These are phyloP conservation scores for Panagrolaimus sp. DNA, from an alignment of 1,140 invertebrate species.

Conservation along the genomic window DNA sequence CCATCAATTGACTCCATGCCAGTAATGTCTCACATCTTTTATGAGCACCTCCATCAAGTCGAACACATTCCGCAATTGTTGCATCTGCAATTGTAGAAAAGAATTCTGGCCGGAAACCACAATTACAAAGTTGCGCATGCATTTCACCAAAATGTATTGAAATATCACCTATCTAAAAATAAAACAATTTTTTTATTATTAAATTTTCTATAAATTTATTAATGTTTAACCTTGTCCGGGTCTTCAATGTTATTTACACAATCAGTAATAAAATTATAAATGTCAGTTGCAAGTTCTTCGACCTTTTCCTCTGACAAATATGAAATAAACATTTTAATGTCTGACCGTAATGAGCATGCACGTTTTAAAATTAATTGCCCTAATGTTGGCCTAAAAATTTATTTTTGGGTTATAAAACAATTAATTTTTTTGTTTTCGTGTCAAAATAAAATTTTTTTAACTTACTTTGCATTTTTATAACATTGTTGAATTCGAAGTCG, in stretches of 20 bases:
- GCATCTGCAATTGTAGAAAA: slow-evolving; percentile 54
- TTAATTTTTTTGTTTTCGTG: not conserved
- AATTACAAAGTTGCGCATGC: slow-evolving; percentile 45
- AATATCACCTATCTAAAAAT: slow-evolving; percentile 43
- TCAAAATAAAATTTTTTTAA: slow-evolving; percentile 9
- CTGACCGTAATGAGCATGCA: slow-evolving; percentile 43
- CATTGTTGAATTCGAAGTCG: slow-evolving; percentile 54
- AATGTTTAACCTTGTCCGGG: slow-evolving; percentile 33
- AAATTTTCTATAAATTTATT: not conserved
- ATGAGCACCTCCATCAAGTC: slow-evolving; percentile 48
- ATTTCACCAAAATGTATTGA: slow-evolving; percentile 45
- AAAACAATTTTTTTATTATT: not conserved
- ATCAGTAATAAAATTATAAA: slow-evolving; percentile 40
- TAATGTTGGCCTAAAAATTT: slow-evolving; percentile 43
- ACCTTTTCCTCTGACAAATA: slow-evolving; percentile 44
- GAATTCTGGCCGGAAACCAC: slow-evolving; percentile 53
- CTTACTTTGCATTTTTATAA: slow-evolving; percentile 52
- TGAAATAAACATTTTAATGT: slow-evolving; percentile 44
- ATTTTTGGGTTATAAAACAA: not conserved
- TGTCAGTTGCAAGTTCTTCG: slow-evolving; percentile 37
- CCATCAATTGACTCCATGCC: slow-evolving; percentile 54
- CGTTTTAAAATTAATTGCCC: slow-evolving; percentile 50
- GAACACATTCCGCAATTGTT: slow-evolving; percentile 54
- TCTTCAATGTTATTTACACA: slow-evolving; percentile 48
- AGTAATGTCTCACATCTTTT: slow-evolving; percentile 53